Conservation (phyloP, 1,140 invertebrate genomes). For the Asbolus verrucosus region DNA sequence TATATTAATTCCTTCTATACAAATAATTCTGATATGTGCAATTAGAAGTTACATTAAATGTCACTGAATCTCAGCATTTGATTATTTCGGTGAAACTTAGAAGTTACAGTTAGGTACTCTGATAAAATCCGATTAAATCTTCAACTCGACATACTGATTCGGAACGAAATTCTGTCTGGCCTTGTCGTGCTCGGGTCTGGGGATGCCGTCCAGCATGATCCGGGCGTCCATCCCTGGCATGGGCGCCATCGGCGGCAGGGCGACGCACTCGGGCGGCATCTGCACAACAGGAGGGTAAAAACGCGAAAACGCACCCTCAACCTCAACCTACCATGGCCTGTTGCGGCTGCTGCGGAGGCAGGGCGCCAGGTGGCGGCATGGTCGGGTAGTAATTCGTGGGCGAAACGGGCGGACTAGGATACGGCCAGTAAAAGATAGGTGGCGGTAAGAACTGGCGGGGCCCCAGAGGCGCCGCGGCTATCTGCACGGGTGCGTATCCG, state of each 20-base stretch:
- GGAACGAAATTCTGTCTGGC: constrained; percentile 56
- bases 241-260: constrained; percentile 58
- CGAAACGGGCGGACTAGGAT: constrained; percentile 92
- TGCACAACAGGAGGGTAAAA: background rate
- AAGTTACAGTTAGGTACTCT: constrained; percentile 40
- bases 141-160: constrained; percentile 62
- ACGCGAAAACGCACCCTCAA: too few relatives aligned
- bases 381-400: constrained; percentile 85
- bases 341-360: constrained; percentile 57
- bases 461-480: constrained; percentile 64
- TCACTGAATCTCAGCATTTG: constrained; percentile 28
- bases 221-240: constrained; percentile 60
- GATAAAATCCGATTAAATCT: constrained; percentile 57
- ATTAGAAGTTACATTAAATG: constrained; percentile 17
- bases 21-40: constrained; percentile 47
- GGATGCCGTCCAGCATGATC: constrained; percentile 56
- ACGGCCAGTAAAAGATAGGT: constrained; percentile 88
- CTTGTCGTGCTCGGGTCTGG: constrained; percentile 59
- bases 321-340: constrained; percentile 56
- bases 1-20: constrained; percentile 41
- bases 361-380: constrained; percentile 64
- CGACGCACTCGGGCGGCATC: constrained; percentile 61
- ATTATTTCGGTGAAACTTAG: constrained; percentile 26
- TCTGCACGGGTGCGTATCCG: constrained; percentile 63
- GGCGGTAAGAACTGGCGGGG: constrained; percentile 68